Evolutionary conservation across 1,140 invertebrate species (phyloP), one percentile per base, ranked within the genome.

Genomic region (Coboldia fuscipes): DNA sequence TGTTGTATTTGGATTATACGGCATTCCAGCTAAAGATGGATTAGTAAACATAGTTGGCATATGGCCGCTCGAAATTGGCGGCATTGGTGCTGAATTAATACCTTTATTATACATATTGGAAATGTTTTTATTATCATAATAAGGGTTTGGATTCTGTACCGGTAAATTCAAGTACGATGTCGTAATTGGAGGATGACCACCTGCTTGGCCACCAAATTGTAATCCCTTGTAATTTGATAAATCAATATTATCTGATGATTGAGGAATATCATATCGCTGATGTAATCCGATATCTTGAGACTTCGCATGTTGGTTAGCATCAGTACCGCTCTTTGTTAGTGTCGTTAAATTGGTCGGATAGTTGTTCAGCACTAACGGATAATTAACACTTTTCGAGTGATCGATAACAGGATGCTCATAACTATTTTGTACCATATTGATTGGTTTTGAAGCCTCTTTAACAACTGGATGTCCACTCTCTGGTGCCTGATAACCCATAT

Each of bases 61-160:
- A 6, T 23, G 6, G 12, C 22, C 22, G 19, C 26, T 15, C 10
- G 16, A 21, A 24, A 21, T 31, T 13, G 21, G 23, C 29, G 19
- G 21, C 20, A 34, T 1, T 38, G 38, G n/a, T 41, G 44, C 16
- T 41, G 41, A n/a, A n/a, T 13, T 42, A 44, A 7, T 44, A 39
- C 4, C 16, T 30, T 38, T 38, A 16, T 45, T 50, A 33, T 45
- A 50, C 46, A 54, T 55, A 20, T 55, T 51, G 2, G 45, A 47
- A 43, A 51, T 48, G 8, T 41, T 39, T 34, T 55, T 55, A 27
- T 55, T 48, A 28, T 54, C 54, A 17, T 54, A 55, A 32, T 43
- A 45, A 12, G 35, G 20, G 6, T 32, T 27, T 12, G 8, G 24
- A 21, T 31, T 15, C 16, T 24, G 15, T n/a, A 12, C 42, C 48